phyloP scores from a whole-genome alignment of 2,113 vertebrate genomes.

The Podiceps cristatus region DNA sequence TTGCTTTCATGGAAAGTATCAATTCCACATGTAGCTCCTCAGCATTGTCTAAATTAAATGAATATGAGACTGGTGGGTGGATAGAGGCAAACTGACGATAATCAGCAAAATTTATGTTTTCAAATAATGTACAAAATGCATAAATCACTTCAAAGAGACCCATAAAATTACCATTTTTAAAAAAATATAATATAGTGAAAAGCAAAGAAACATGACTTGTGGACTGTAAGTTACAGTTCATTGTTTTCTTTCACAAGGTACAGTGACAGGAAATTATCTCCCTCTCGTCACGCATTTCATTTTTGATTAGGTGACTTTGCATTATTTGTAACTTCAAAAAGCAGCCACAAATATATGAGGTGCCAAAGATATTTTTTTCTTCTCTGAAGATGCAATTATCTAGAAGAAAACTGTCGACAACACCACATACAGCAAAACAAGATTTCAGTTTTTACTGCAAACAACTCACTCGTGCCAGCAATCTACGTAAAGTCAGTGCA shows the following conservation, averaged over 20 bases:
- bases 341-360: background rate
- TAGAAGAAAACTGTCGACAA: background rate
- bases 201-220: background rate
- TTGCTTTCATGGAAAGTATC: conserved; percentile 70
- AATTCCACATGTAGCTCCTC: conserved; percentile 65
- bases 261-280: background rate
- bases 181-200: background rate
- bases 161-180: background rate
- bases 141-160: conserved; percentile 47
- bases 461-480: background rate
- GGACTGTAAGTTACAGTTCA: background rate
- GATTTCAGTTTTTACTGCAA: background rate
- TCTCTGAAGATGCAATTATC: background rate
- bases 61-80: conserved; percentile 56
- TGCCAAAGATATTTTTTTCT: background rate
- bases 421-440: background rate
- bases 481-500: background rate
- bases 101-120: conserved; percentile 66
- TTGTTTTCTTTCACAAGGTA: conserved; percentile 15
- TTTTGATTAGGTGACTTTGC: conserved; percentile 36
- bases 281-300: background rate
- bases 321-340: conserved; percentile 48
- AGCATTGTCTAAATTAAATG: conserved; percentile 68
- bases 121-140: conserved; percentile 59
- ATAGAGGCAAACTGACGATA: conserved; percentile 56